These are phyloP conservation scores for Oxyteleia sp. DNA, from an alignment of 2,888 invertebrate genomes.

Conservation along the genomic window DNA sequence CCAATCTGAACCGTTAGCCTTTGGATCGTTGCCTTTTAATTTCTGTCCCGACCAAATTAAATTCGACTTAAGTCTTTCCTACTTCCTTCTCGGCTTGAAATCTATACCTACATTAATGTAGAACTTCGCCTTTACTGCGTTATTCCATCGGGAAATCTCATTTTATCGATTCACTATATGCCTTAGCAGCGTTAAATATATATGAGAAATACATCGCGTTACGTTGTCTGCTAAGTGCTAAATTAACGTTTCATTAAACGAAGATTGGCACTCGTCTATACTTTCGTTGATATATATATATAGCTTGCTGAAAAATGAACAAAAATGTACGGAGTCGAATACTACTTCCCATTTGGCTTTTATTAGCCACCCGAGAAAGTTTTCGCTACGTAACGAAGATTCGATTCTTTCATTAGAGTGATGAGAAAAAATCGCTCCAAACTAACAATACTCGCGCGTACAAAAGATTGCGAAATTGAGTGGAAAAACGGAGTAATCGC, in stretches of 20 bases:
- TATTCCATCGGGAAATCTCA: conserved; percentile 74
- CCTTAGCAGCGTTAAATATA: conserved; percentile 26
- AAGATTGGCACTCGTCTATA: conserved; percentile 45
- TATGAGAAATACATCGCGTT: conserved; percentile 36
- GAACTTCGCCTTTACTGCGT: conserved; percentile 51
- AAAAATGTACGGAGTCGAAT: conserved; percentile 45
- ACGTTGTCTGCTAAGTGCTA: conserved; percentile 60
- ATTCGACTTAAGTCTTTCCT: too few relatives aligned
- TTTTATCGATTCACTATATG: conserved; percentile 64
- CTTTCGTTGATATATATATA: background rate
- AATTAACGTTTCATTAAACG: conserved; percentile 66
- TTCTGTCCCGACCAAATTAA: too few relatives aligned
- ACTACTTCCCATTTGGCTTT: conserved; percentile 40
- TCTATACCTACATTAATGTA: conserved; percentile 69
- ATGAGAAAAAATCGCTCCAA: conserved; percentile 65
- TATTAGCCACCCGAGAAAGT: conserved; percentile 43
- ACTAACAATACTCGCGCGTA: too few relatives aligned
- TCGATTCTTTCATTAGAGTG: conserved; percentile 42
- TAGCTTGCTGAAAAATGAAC: conserved; percentile 31
- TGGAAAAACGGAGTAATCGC: conserved; percentile 70
- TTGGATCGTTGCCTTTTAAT: too few relatives aligned
- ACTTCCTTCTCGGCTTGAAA: too few relatives aligned
- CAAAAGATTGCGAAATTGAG: too few relatives aligned
- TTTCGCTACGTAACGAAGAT: conserved; percentile 46
- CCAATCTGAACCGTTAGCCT: too few relatives aligned